Evolutionary conservation across 2,113 vertebrate genomes (phyloP).

Genomic region (Sinocyclocheilus grahami): DNA sequence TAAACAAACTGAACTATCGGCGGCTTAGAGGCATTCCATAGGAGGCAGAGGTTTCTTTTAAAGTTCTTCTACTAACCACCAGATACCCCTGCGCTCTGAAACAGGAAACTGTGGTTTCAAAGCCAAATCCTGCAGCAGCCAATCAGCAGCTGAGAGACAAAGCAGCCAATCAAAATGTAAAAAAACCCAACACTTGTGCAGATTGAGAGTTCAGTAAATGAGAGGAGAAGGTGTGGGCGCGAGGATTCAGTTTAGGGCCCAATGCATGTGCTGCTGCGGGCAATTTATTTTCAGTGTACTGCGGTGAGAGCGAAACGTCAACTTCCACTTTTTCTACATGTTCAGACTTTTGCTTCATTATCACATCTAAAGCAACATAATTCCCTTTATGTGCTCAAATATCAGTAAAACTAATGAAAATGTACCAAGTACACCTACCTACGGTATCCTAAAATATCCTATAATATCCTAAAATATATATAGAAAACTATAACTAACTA

Average conservation of each 20-base stretch:
- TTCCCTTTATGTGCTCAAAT: conserved; percentile 19
- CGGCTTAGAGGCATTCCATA: conserved; percentile 34
- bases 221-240: conserved; percentile 18
- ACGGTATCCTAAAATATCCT: neutral
- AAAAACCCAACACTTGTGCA: neutral
- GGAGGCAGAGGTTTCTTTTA: conserved; percentile 50
- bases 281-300: neutral
- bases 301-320: neutral
- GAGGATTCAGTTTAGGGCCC: neutral
- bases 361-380: conserved; percentile 2
- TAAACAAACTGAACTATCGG: neutral
- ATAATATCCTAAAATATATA: too few relatives aligned
- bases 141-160: conserved; percentile 31
- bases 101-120: conserved; percentile 60
- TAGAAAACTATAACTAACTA: too few relatives aligned
- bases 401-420: neutral
- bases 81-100: conserved; percentile 45
- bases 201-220: neutral
- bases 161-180: conserved; percentile 45
- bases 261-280: too few relatives aligned
- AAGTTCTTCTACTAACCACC: conserved; percentile 60
- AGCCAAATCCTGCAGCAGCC: conserved; percentile 40
- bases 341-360: conserved; percentile 9
- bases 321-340: conserved; percentile 5
- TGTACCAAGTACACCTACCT: conserved; percentile 5